Base-by-base conservation (phyloP, 1,140 invertebrate species). In the Harlomillsia oculata region DNA sequence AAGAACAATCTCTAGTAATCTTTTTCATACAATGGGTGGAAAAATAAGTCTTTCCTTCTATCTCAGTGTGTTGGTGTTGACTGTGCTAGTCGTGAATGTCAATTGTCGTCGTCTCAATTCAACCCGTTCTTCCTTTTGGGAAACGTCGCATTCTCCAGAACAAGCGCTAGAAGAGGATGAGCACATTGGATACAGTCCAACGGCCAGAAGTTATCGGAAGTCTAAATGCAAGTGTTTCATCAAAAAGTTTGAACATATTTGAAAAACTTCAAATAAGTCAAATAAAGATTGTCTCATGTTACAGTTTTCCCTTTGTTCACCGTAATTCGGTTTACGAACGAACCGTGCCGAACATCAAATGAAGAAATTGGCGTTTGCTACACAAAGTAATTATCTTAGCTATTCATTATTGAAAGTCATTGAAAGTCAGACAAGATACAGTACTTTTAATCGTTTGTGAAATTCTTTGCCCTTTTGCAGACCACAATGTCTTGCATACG, bases 251-350 rank as follows among this genome's bases (percentile, higher is more conserved):
- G n/a, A 4, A 3, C 2, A 3, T 13, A 6, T 39, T 4, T 39
- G 37, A 13, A 2, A 13, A 18, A 39, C 21, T 5, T 18, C 11
- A 5, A 13, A 18, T 39, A 14, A 28, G 3, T 4, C 18, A 23
- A 52, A 2, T 39, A 14, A 39, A 2, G 20, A 25, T 43, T 57
- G 29, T 26, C 36, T 51, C 41, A 26, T 48, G n/a, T 32, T 50
- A 9, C 23, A 65, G 63, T 65, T 32, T 65, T 65, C 52, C 63
- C 63, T n/a, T 28, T 65, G 11, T 62, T 65, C 36, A 65, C 63
- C 9, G 56, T 65, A 18, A 53, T 65, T 41, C 37, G 63, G 30
- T 65, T 65, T 37, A 59, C 50, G 13, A 65, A 65, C 51, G 63
- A 65, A 29, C 28, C 45, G 2, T 65, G 63, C 46, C 36, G 46